Base-by-base conservation (phyloP, 2,888 invertebrate species). In the Tuta absoluta region DNA sequence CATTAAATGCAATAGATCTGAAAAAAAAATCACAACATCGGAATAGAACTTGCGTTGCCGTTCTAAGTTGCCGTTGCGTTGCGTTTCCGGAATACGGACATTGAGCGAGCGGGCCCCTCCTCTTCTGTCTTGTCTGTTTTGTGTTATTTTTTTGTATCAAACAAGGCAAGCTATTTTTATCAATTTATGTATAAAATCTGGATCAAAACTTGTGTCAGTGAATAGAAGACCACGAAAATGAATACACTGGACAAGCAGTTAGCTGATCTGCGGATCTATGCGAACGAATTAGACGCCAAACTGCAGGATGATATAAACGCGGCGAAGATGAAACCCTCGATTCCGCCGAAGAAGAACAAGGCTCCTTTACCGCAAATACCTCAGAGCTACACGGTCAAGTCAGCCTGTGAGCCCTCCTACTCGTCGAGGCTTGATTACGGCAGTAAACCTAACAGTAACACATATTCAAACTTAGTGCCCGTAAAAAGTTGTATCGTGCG, bases 371-470 rank as follows among this genome's bases (percentile, higher is more conserved):
- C 91, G 61, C 91, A 91, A 94, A 95, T 96, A 79, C 96, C 96
- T 64, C 95, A 96, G 84, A 96, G 96, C 82, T 95, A 94, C 76
- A 93, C 93, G 37, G 92, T 96, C 66, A 95, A 95, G 81, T 94
- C 94, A 66, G 93, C 95, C 19, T 93, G 95, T 66, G 95, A 95
- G 76, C 96, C 96, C 0, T 95, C 95, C 5, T 96, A 95, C 81
- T 95, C 96, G 24, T 95, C 95, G 28, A 93, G 96, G 65, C 88
- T 96, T 53, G 95, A 91, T 71, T 84, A 81, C 69, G 88, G 91
- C 21, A 91, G 88, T 67, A 83, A 87, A 33, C 81, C 88, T n/a
- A 56, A 33, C 23, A 90, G 90, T 72, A 91, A 91, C 38, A 90
- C 91, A 12, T 92, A 92, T 72, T 92, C 91, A 5, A 91, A 91